Evolutionary conservation across 2,113 vertebrate species (phyloP).

Genomic region (Cacatua alba): DNA sequence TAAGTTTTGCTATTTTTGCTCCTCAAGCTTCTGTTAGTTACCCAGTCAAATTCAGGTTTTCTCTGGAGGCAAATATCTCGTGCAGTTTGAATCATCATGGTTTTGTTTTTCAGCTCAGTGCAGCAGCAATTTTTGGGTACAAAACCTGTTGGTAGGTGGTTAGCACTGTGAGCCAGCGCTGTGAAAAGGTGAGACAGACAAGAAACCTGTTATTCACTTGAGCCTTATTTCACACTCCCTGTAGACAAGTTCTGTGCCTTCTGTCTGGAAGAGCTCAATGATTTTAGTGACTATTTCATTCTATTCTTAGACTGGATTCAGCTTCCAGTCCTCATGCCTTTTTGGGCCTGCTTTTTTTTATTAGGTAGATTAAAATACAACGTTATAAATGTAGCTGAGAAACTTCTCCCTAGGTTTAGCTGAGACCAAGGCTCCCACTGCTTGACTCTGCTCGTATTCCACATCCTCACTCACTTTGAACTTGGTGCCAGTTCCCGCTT

Average conservation of each 20-base stretch:
- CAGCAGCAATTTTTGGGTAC: background rate
- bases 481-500: background rate
- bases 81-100: background rate
- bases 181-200: constrained; percentile 8
- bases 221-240: background rate
- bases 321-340: background rate
- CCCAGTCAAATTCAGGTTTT: background rate
- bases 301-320: background rate
- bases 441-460: background rate
- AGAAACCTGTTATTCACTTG: background rate
- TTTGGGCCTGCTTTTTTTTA: background rate
- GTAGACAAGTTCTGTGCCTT: background rate
- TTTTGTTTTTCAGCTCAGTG: background rate
- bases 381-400: background rate
- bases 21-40: background rate
- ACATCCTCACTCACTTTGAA: background rate
- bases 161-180: background rate
- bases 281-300: background rate
- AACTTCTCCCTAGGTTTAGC: background rate
- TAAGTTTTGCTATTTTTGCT: background rate
- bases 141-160: background rate
- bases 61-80: background rate
- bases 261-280: background rate
- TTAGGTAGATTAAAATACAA: background rate
- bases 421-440: background rate